Evolutionary conservation across 1,140 invertebrate genomes (phyloP).

Genomic region (Caenorhabditis inopinata): DNA sequence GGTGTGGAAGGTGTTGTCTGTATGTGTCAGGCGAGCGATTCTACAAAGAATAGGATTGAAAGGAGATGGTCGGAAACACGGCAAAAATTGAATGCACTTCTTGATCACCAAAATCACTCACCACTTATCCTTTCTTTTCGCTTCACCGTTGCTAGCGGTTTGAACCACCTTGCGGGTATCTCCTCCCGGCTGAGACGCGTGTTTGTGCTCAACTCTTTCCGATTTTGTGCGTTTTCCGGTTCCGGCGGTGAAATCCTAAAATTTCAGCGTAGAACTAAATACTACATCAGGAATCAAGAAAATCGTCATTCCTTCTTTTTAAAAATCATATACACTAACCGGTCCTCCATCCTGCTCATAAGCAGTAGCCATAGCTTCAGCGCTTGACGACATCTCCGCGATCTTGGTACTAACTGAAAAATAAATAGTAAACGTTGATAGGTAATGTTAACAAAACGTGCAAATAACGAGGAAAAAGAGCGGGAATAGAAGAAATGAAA

Average conservation of each 20-base stretch:
- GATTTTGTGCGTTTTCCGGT: conserved; percentile 10
- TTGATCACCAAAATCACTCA: neutral
- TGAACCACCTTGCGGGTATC: conserved; percentile 24
- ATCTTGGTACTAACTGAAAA: neutral
- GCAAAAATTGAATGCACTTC: no score
- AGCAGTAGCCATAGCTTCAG: neutral
- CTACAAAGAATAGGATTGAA: neutral
- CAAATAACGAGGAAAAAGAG: no score
- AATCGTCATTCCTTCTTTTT: no score
- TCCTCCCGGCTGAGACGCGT: neutral
- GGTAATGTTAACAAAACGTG: no score
- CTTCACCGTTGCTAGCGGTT: conserved; percentile 14
- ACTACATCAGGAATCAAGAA: no score
- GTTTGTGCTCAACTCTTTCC: conserved; percentile 6
- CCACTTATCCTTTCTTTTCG: conserved; percentile 24
- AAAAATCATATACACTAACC: neutral
- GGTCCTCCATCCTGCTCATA: conserved; percentile 3
- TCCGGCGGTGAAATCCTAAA: neutral
- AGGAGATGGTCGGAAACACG: neutral
- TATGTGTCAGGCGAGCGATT: neutral
- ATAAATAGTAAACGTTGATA: no score
- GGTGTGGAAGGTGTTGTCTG: neutral
- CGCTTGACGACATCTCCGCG: neutral
- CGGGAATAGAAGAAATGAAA: neutral
- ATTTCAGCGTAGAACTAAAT: no score